Percentiles rank a stretch among this genome's conserved stretches.
Conservation (phyloP, 2,888 invertebrate species). For the Taenaris catops region DNA sequence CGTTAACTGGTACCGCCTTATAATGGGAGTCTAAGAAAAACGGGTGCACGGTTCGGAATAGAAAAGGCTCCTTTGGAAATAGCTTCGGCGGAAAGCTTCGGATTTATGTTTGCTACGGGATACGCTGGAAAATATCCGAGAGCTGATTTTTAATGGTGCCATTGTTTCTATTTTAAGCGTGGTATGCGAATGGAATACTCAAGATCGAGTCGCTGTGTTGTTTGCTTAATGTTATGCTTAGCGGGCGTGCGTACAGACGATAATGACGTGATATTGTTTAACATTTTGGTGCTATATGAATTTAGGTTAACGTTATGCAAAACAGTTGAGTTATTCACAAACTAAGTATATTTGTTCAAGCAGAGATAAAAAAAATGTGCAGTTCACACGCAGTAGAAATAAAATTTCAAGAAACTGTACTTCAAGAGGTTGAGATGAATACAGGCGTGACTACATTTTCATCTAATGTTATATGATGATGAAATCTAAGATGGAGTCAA, state of each 20-base stretch:
- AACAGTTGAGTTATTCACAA: no score
- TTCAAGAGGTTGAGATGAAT: no score
- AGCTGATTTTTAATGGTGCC: constrained; percentile 76
- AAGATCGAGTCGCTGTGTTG: constrained; percentile 45
- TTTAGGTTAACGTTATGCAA: constrained; percentile 14
- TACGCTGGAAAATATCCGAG: constrained; percentile 74
- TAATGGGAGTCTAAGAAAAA: constrained; percentile 78
- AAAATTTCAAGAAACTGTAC: no score
- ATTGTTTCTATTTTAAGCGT: constrained; percentile 78
- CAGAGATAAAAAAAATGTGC: no score
- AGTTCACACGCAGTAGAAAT: no score
- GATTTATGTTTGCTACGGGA: constrained; percentile 77
- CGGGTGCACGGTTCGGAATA: constrained; percentile 76
- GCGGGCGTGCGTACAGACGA: constrained; percentile 29
- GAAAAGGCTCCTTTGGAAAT: constrained; percentile 78
- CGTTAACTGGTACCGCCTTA: no score
- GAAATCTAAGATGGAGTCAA: no score
- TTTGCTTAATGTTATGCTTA: constrained; percentile 39
- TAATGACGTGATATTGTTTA: constrained; percentile 25
- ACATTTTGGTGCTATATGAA: constrained; percentile 12
- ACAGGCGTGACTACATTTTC: no score
- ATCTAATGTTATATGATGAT: no score
- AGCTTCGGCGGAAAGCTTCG: constrained; percentile 77
- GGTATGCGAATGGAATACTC: constrained; percentile 74
- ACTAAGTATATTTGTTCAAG: no score